phyloP scores from a whole-genome alignment of 2,113 vertebrate species.

The Cheirogaleus medius region DNA sequence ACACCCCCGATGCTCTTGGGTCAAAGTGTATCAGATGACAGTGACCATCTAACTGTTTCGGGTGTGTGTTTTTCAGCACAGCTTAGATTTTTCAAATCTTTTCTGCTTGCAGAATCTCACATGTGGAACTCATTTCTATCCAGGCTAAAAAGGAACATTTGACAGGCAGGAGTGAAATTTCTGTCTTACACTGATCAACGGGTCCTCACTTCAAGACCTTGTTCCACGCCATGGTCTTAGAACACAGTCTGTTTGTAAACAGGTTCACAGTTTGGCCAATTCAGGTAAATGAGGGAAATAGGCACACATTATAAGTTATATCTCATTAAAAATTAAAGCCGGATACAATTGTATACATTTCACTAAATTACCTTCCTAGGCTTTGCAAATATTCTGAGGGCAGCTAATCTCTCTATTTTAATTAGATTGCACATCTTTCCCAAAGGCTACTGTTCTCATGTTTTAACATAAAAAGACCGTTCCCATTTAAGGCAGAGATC shows the following conservation, averaged over 20 bases:
- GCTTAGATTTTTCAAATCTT: background rate
- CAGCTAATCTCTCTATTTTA: constrained; percentile 86
- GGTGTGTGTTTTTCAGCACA: background rate
- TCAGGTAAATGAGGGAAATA: constrained; percentile 64
- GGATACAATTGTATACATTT: constrained; percentile 87
- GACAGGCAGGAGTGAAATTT: background rate
- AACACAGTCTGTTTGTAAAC: constrained; percentile 72
- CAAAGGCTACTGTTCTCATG: constrained; percentile 83
- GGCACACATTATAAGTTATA: constrained; percentile 75
- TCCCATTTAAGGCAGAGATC: constrained; percentile 83
- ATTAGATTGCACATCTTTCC: constrained; percentile 87
- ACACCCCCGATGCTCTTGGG: background rate
- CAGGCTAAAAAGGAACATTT: constrained; percentile 12
- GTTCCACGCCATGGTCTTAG: background rate
- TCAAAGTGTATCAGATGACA: background rate
- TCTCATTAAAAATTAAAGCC: constrained; percentile 88
- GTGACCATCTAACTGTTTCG: background rate
- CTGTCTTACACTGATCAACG: background rate
- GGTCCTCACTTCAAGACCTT: background rate
- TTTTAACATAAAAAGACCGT: constrained; percentile 84
- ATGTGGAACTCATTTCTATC: background rate
- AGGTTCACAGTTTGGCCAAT: constrained; percentile 22
- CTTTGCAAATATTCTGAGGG: constrained; percentile 87
- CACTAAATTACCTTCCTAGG: constrained; percentile 84
- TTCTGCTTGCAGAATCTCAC: background rate